Evolutionary conservation across 1,140 invertebrate species (phyloP), one percentile per base, ranked within the genome.

Genomic region (Calliopsis andreniformis): DNA sequence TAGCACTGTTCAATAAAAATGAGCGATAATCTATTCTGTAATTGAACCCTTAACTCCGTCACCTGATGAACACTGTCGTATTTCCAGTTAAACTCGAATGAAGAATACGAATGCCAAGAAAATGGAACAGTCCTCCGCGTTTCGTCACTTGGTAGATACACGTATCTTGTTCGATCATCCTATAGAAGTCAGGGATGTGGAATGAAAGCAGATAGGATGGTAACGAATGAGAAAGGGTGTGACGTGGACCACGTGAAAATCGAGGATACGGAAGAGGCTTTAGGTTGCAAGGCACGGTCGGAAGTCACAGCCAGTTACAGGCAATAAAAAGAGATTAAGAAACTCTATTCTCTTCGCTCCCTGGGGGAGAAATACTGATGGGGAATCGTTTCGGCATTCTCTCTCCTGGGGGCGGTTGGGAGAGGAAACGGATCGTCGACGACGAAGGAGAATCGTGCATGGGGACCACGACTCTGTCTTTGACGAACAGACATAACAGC

Each of bases 311-410:
- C 62, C 73, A 84, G 86, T 88, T 87, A 87, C 84, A 86, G 83
- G 76, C 85, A 87, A 88, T 89, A 88, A 88, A 89, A 87, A 85
- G 83, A 81, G 84, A 87, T 88, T 88, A 88, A 84, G 86, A 87
- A 86, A 86, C 84, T 87, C 78, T 78, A 87, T 85, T 83, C 79
- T 69, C 23, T 30, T 58, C 76, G 35, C 39, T 20, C 56, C 49
- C 55, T 23, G 7, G 45, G 45, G 45, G 39, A 66, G 63, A 76
- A 69, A 82, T 78, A 82, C 42, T 35, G 39, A 53, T n/a, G 53
- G 78, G 32, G 66, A 55, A 77, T 67, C 79, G 73, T 79, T 78
- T 47, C 55, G 47, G 39, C 66, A 66, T 82, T 64, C 68, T 47
- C 28, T 58, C 43, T 35, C 32, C 10, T 10, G 3, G 35, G 4